Evolutionary conservation across 2,888 invertebrate species (phyloP).

Genomic region (Heteromurus nitidus): DNA sequence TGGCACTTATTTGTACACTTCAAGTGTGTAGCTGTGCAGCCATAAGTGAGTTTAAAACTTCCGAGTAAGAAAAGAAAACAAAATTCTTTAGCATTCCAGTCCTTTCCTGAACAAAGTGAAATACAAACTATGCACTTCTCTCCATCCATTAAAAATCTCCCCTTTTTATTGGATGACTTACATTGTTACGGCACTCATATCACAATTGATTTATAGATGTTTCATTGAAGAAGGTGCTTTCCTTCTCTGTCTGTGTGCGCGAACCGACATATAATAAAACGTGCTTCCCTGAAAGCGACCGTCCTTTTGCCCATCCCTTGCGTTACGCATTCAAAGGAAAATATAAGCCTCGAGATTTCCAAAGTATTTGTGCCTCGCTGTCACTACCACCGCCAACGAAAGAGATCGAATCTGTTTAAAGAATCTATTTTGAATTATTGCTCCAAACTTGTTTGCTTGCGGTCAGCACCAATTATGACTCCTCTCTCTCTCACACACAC

Average conservation of each 20-base stretch:
- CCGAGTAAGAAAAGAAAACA: neutral
- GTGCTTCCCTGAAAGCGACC: too few relatives aligned
- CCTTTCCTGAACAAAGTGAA: neutral
- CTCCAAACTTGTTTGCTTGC: constrained; percentile 52
- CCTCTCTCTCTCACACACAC: constrained; percentile 18
- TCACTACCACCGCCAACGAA: too few relatives aligned
- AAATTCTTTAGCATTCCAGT: constrained; percentile 49
- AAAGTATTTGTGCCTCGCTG: too few relatives aligned
- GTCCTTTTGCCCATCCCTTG: too few relatives aligned
- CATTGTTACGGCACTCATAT: constrained; percentile 21
- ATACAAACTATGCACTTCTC: neutral
- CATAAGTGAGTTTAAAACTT: too few relatives aligned
- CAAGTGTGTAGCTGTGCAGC: too few relatives aligned
- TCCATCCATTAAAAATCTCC: constrained; percentile 19
- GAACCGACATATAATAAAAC: too few relatives aligned
- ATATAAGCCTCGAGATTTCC: too few relatives aligned
- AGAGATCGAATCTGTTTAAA: too few relatives aligned
- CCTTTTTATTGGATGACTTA: constrained; percentile 21
- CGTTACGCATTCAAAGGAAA: too few relatives aligned
- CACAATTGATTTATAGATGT: constrained; percentile 42
- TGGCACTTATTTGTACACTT: constrained; percentile 18
- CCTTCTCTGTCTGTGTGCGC: too few relatives aligned
- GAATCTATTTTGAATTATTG: constrained; percentile 20
- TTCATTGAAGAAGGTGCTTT: neutral
- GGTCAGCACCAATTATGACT: constrained; percentile 61